Percentiles rank a stretch among this genome's conserved stretches.
Evolutionary conservation across 1,140 invertebrate genomes (phyloP).

Genomic region (Coptotermes formosanus): DNA sequence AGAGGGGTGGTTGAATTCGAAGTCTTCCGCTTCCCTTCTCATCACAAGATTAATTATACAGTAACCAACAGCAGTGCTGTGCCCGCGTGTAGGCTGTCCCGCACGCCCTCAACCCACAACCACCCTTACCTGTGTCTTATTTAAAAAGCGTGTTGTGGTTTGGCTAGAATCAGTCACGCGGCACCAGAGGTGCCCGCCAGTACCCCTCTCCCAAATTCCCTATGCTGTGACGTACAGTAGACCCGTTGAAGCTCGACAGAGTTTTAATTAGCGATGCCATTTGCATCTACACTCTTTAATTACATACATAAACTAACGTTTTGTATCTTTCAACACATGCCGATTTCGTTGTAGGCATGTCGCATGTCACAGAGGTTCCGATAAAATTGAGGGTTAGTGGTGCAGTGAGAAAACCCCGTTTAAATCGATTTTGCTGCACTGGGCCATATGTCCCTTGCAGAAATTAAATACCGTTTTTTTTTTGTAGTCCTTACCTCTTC

Average conservation of each 20-base stretch:
- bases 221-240: not conserved
- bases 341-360: too few species aligned
- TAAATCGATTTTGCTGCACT: too few species aligned
- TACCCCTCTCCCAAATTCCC: not conserved
- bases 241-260: not conserved
- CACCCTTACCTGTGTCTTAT: too few species aligned
- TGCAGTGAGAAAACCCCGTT: too few species aligned
- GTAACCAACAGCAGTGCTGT: too few species aligned
- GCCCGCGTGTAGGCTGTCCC: not conserved
- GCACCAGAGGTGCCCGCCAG: not conserved
- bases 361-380: too few species aligned
- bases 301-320: slow-evolving; percentile 24
- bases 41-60: slow-evolving; percentile 1
- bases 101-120: too few species aligned
- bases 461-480: too few species aligned
- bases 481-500: too few species aligned
- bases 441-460: too few species aligned
- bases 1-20: not conserved
- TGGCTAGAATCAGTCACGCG: not conserved
- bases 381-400: too few species aligned
- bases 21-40: not conserved
- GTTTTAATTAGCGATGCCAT: not conserved
- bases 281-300: not conserved
- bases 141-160: not conserved
- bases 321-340: slow-evolving; percentile 27